Base-by-base conservation (phyloP, 2,113 vertebrate genomes). In the Psettodes erumei region DNA sequence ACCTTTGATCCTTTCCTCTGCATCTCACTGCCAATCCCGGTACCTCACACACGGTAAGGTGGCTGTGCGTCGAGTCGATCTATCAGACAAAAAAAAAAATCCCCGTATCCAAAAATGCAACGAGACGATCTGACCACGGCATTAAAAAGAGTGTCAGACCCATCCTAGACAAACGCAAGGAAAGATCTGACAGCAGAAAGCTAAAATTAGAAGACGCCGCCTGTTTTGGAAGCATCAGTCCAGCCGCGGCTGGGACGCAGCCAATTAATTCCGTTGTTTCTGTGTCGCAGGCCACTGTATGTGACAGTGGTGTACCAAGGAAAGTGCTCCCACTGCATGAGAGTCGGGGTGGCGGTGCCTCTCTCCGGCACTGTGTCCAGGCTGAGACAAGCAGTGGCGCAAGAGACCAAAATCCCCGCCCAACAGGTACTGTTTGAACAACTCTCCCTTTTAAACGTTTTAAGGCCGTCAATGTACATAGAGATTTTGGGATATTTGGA, bases 1-100 rank as follows among this genome's bases (percentile, higher is more conserved):
- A 99, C 98, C 60, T 99, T 99, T 43, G 98, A 99, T 90, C 98
- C 97, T 69, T 99, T 99, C 84, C 96, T 99, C 75, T 99, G 98
- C 93, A 97, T 99, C 93, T 99, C 98, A 78, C 93, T 99, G 93
- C 98, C 97, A 35, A 99, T 99, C 86, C 98, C 98, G 23, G 93
- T 99, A 86, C 98, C 97, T 89, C 96, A 99, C 75, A 98, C 97
- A 33, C 95, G 98, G 98, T 99, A 95, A 92, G 89, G 68, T 18
- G 15, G 23, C 79, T 32, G 43, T 4, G 16, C 7, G 28, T 12
- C 6, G 51, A 16, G 15, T 9, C 12, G 19, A 59, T 48, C 35
- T 40, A 23, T n/a, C 28, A 38, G 38, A 55, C 45, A 25, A 30
- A 58, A 40, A 54, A 65, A 71, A 74, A 72, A 23, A 66, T 60